Evolutionary conservation across 2,113 vertebrate genomes (phyloP), one percentile per base, ranked within the genome.

Genomic region (Rhinogobius similis): DNA sequence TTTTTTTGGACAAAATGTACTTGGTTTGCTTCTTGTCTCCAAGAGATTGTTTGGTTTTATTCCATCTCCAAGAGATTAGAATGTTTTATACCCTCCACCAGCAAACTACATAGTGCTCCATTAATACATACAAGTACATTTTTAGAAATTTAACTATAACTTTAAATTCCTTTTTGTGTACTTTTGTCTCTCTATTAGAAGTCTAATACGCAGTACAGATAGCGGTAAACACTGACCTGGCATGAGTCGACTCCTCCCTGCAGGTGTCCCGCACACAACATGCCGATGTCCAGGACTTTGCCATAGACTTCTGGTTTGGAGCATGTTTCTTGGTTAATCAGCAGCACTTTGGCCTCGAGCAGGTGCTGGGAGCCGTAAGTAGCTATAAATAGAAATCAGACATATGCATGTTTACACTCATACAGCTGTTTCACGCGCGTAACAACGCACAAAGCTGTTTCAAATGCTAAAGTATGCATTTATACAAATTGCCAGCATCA

Each of bases 211-310:
- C n/a, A n/a, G n/a, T n/a, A n/a, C n/a, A n/a, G n/a, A n/a, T n/a
- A n/a, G n/a, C n/a, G n/a, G n/a, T n/a, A 8, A 14, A 13, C 14
- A 81, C 87, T 86, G 23, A 99, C 98, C 96, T 98, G 93, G 80
- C 98, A 99, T 68, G 95, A 92, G 70, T 99, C 97, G 6, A 68
- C 79, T n/a, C 95, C 84, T 3, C 92, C 92, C 70, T 90, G 90
- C 61, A 97, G 91, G 66, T 91, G 82, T 69, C 98, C 97, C 1
- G 97, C 97, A 82, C 98, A 99, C 62, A 99, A 78, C 97, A 98
- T 99, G 70, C 52, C 89, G 8, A 89, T 77, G 14, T 95, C 94
- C 27, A 99, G 53, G 0, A 1, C 4, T 0, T 20, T 62, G 10
- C 93, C 74, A 20, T 96, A 95, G 1, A 93, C 62, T 0, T 0